These are phyloP conservation scores for Theodoxus fluviatilis DNA, from an alignment of 2,888 invertebrate genomes.

Conservation along the genomic window DNA sequence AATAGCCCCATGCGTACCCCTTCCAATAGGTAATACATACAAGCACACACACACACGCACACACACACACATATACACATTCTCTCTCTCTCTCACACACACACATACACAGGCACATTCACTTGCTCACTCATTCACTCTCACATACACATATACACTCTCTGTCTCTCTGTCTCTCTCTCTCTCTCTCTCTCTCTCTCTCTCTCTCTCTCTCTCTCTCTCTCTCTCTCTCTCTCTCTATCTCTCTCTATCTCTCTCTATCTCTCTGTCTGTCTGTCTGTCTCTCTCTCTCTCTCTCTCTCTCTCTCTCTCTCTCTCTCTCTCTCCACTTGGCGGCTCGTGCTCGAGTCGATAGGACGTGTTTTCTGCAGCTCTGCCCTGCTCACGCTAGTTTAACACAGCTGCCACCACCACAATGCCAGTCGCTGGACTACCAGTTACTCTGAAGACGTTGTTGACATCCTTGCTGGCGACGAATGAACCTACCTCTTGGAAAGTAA, in stretches of 20 bases:
- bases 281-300: too few relatives aligned
- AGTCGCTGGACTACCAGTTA: too few relatives aligned
- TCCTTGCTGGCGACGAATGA: too few relatives aligned
- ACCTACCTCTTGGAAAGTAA: too few relatives aligned
- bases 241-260: not conserved
- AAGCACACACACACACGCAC: not conserved
- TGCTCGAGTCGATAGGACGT: too few relatives aligned
- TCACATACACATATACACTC: too few relatives aligned
- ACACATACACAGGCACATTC: not conserved
- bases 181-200: not conserved
- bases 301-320: not conserved
- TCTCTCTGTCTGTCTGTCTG: not conserved
- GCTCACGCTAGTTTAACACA: too few relatives aligned
- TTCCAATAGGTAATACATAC: not conserved
- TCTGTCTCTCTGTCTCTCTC: not conserved
- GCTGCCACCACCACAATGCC: too few relatives aligned
- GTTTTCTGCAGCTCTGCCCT: too few relatives aligned
- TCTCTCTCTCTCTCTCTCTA: not conserved
- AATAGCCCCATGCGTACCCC: not conserved
- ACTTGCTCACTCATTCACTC: not conserved
- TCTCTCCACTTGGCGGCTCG: too few relatives aligned
- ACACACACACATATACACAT: not conserved
- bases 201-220: too few relatives aligned
- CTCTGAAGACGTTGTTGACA: too few relatives aligned
- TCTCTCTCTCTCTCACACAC: not conserved